Base-by-base conservation (phyloP, 2,888 invertebrate species). In the Taenaris catops region DNA sequence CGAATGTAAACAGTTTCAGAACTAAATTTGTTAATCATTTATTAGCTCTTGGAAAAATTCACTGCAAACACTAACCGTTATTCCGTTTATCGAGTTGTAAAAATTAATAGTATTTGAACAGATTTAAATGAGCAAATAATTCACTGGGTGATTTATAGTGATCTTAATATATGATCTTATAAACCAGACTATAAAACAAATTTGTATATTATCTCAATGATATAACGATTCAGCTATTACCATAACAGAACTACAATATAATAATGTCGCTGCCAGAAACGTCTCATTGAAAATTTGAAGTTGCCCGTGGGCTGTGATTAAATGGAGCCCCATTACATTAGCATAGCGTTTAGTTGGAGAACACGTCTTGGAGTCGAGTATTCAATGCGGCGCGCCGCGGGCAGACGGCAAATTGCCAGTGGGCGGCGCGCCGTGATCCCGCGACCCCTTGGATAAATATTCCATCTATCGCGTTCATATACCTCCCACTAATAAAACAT, bases 341-440 rank as follows among this genome's bases (percentile, higher is more conserved):
- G 78, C 83, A 84, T 83, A 81, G 78, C 74, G 70, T 79, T 80
- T 80, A 80, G 80, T 68, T 66, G 55, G 63, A 74, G 72, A 76
- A 67, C 63, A 63, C 65, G 70, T 72, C 69, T 75, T 56, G 56
- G 55, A 55, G 58, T 47, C 56, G 61, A 58, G 59, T 55, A 48
- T 55, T 50, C 56, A 58, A 52, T 49, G 55, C 58, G 59, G 55
- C 48, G 53, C 49, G 67, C 70, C 68, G 57, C 73, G 53, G 71
- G 70, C 74, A 53, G 56, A 61, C 67, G 58, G 70, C 73, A 74
- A 75, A 80, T 76, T 76, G 79, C 66, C 58, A 63, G 81, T 81
- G 79, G 83, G 83, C 78, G 81, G 76, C 58, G 52, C 53, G 59
- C 49, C 63, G 58, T 71, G 76, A 76, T 73, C 80, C 68, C 70